These are phyloP conservation scores for Aphrophora alni DNA, from an alignment of 2,888 invertebrate species.

Conservation along the genomic window DNA sequence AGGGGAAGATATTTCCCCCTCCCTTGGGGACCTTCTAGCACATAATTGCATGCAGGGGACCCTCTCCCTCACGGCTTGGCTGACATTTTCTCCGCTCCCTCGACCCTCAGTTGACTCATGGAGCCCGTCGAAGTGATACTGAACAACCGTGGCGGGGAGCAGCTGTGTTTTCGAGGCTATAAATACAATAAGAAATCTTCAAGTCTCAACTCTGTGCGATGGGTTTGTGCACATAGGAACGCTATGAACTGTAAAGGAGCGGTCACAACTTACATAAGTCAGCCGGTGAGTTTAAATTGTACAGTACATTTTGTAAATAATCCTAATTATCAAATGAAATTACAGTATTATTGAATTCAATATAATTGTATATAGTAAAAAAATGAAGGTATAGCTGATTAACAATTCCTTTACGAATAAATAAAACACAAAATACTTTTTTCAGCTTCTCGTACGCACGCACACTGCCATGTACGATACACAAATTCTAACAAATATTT, in stretches of 20 bases:
- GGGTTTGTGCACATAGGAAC: not conserved
- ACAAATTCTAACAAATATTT: no score
- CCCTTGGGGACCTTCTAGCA: not conserved
- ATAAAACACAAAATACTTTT: no score
- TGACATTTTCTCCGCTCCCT: not conserved
- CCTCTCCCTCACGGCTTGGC: not conserved
- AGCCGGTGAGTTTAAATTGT: not conserved
- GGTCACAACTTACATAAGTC: not conserved
- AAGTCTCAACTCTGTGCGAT: not conserved
- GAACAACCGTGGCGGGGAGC: not conserved
- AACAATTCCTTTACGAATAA: no score
- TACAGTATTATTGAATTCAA: no score
- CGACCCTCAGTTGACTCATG: not conserved
- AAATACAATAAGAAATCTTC: not conserved
- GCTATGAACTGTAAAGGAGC: not conserved
- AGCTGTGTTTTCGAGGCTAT: not conserved
- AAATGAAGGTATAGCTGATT: no score
- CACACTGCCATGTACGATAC: no score
- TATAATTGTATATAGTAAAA: no score
- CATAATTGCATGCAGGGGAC: not conserved
- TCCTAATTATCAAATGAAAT: no score
- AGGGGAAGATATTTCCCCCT: not conserved
- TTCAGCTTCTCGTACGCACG: no score
- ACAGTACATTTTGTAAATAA: no score
- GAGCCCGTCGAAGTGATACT: not conserved